Evolutionary conservation across 2,113 vertebrate species (phyloP).

Genomic region (Oceanodroma tethys): DNA sequence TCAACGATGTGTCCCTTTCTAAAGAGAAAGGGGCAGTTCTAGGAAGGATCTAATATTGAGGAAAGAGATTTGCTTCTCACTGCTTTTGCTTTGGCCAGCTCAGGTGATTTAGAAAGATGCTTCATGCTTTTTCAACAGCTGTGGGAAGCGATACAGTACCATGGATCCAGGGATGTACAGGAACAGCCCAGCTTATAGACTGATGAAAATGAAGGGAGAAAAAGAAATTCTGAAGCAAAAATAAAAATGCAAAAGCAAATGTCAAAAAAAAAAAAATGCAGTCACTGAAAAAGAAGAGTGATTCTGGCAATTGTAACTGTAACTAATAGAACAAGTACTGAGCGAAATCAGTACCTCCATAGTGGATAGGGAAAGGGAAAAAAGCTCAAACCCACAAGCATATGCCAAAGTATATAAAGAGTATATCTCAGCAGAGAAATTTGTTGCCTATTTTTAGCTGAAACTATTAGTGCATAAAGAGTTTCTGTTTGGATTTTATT

Average conservation of each 20-base stretch:
- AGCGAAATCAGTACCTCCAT: neutral
- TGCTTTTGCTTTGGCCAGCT: neutral
- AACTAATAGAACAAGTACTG: neutral
- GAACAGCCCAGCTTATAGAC: neutral
- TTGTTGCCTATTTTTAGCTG: conserved; percentile 48
- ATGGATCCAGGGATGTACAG: neutral
- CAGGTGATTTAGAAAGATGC: neutral
- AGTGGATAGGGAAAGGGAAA: neutral
- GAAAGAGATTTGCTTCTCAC: neutral
- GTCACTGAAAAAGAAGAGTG: neutral
- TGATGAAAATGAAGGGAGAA: neutral
- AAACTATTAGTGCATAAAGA: conserved; percentile 26
- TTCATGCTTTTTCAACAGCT: neutral
- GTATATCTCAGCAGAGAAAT: conserved; percentile 24
- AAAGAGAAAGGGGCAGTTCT: neutral
- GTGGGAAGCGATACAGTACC: neutral
- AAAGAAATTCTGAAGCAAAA: neutral
- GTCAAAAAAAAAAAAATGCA: neutral
- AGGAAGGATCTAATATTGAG: neutral
- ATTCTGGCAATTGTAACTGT: neutral
- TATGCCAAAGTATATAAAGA: neutral
- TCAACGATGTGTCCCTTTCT: neutral
- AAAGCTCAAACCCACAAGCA: neutral
- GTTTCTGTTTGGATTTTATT: conserved; percentile 33
- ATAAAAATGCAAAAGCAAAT: neutral